Evolutionary conservation across 30 jellyfish, hydroid and myxozoan species (phyloP), one percentile per base, ranked within the genome.

Genomic region (Aurelia coerulea): DNA sequence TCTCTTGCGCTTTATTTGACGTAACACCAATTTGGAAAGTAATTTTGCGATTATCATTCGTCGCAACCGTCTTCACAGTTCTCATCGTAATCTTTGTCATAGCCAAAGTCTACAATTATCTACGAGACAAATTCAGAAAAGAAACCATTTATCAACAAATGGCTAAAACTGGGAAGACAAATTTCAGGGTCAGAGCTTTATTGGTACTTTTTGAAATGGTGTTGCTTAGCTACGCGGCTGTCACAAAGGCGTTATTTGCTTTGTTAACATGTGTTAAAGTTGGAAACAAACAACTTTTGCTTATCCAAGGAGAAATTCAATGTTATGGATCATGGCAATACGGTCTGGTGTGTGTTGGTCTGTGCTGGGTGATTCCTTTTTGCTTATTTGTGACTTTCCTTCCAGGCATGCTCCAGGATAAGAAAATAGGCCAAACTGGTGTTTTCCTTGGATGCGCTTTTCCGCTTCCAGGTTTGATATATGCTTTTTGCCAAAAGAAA

Each of bases 281-380:
- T 56, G 65, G 63, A 17, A 53, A 49, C 31, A 32, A 54, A 34
- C 60, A 60, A 29, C 58, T 52, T n/a, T 52, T 85, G 62, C 74
- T 19, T 70, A 42, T 85, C 7, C 94, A 85, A 63, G 94, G 88
- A 56, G 65, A 50, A 58, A 76, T 85, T 35, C 46, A 39, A 3
- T 72, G 94, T 52, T 85, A 56, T 68, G 31, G 34, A 64, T 9
- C 46, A 35, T 85, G 94, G 94, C 94, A 85, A 76, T 37, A 54
- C 53, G 56, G 29, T n/a, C 31, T 85, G 42, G 12, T 76, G 80
- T 59, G 54, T 29, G 65, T 85, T n/a, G 58, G 33, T 3, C 8
- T 76, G 19, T 58, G 75, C 9, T 73, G 94, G 88, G 74, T 56
- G 19, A 50, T 64, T 3, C 94, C 94, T 15, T 62, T 34, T 85